Evolutionary conservation across 2,797 vertebrate genomes (phyloP).

Genomic region (Gorsachius magnificus): DNA sequence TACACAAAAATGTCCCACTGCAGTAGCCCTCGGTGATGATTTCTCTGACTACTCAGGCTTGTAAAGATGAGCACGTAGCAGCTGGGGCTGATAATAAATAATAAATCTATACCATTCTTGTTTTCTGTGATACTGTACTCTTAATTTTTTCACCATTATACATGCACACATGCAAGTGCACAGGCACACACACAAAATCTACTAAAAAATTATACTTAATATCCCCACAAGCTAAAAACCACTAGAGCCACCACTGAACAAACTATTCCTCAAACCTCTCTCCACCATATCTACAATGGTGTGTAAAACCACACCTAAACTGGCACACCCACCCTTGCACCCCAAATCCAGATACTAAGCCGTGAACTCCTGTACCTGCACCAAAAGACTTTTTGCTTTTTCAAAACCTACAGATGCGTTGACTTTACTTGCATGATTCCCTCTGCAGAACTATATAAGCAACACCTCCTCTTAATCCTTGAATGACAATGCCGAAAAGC

Average conservation of each 20-base stretch:
- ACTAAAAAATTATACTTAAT: neutral
- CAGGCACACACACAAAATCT: neutral
- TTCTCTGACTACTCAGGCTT: neutral
- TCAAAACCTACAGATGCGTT: neutral
- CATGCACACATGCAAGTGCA: neutral
- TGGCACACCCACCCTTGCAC: neutral
- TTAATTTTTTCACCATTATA: neutral
- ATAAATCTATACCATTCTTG: neutral
- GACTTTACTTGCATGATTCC: neutral
- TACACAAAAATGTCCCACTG: neutral
- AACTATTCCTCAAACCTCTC: neutral
- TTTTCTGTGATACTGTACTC: neutral
- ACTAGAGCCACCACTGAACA: neutral
- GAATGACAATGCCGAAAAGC: neutral
- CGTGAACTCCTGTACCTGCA: neutral
- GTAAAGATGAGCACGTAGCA: neutral
- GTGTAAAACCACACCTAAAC: neutral
- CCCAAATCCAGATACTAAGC: neutral
- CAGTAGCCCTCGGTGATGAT: neutral
- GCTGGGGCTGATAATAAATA: neutral
- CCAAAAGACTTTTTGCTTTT: neutral
- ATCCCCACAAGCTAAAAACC: neutral
- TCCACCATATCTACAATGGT: neutral
- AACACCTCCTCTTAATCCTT: neutral
- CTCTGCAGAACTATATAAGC: neutral